Conservation (phyloP, 2,888 invertebrate species). For the Dilophus febrilis region DNA sequence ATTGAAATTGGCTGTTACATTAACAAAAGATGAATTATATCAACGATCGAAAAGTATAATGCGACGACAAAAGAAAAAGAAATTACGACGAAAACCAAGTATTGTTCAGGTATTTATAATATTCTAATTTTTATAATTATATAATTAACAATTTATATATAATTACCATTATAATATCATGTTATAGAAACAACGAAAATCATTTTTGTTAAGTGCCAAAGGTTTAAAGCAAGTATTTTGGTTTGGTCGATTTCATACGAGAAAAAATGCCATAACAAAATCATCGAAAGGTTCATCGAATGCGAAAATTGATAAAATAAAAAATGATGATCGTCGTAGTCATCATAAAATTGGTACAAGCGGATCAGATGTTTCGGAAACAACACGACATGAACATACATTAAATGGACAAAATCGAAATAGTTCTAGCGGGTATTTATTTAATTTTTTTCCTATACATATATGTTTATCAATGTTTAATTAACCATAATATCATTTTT, state of each 20-base stretch:
- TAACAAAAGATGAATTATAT: slow-evolving; percentile 84
- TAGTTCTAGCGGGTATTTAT: slow-evolving; percentile 39
- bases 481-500: background rate
- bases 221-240: slow-evolving; percentile 47
- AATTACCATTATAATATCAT: background rate
- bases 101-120: slow-evolving; percentile 27
- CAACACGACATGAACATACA: slow-evolving; percentile 38
- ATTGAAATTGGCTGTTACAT: slow-evolving; percentile 67
- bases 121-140: no score
- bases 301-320: slow-evolving; percentile 22
- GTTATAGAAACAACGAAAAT: slow-evolving; percentile 34
- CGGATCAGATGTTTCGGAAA: slow-evolving; percentile 44
- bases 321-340: slow-evolving; percentile 21
- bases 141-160: no score
- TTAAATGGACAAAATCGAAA: slow-evolving; percentile 41
- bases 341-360: slow-evolving; percentile 40
- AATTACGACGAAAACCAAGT: slow-evolving; percentile 37
- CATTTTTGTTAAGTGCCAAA: slow-evolving; percentile 40
- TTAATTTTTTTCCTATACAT: background rate
- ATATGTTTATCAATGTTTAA: slow-evolving; percentile 4
- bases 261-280: slow-evolving; percentile 31
- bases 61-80: slow-evolving; percentile 63
- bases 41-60: slow-evolving; percentile 79
- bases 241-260: slow-evolving; percentile 30
- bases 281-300: slow-evolving; percentile 25